These are phyloP conservation scores for Hydrocynus forskahlii DNA, from an alignment of 2,797 vertebrate genomes.

Conservation along the genomic window DNA sequence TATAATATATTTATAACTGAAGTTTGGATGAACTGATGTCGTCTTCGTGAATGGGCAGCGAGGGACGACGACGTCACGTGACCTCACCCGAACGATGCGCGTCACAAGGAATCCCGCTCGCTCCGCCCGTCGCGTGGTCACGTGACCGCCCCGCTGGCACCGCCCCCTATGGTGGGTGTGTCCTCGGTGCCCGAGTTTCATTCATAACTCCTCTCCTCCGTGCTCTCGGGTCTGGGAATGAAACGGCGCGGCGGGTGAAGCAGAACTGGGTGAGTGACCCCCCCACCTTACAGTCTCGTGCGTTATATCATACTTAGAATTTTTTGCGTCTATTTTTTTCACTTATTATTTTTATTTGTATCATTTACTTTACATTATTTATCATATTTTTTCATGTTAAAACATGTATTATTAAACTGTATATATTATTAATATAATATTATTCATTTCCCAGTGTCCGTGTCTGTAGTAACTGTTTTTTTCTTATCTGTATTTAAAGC, in stretches of 20 bases:
- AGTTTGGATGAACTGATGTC: not conserved
- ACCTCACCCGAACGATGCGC: constrained; percentile 47
- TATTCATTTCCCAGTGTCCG: not conserved
- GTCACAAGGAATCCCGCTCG: constrained; percentile 50
- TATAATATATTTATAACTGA: no score
- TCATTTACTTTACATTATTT: not conserved
- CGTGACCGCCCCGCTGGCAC: constrained; percentile 51
- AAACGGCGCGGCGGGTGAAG: constrained; percentile 60
- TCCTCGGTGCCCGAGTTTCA: constrained; percentile 64
- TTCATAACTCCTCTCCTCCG: constrained; percentile 77
- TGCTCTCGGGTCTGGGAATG: constrained; percentile 55
- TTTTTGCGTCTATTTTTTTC: not conserved
- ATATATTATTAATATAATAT: not conserved
- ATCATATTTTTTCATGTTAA: not conserved
- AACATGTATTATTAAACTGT: no score
- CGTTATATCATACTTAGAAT: not conserved
- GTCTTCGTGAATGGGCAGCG: constrained; percentile 28
- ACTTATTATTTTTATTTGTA: not conserved
- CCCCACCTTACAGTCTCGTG: not conserved
- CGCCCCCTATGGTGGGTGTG: constrained; percentile 65
- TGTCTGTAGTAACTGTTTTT: not conserved
- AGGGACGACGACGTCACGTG: not conserved
- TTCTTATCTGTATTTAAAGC: not conserved
- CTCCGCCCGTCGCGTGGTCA: constrained; percentile 43
- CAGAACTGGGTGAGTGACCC: constrained; percentile 64